A percentile compares a stretch with the other conserved stretches of the same genome.
These are phyloP conservation scores for Mantis religiosa DNA, from an alignment of 2,888 invertebrate species.

Conservation along the genomic window DNA sequence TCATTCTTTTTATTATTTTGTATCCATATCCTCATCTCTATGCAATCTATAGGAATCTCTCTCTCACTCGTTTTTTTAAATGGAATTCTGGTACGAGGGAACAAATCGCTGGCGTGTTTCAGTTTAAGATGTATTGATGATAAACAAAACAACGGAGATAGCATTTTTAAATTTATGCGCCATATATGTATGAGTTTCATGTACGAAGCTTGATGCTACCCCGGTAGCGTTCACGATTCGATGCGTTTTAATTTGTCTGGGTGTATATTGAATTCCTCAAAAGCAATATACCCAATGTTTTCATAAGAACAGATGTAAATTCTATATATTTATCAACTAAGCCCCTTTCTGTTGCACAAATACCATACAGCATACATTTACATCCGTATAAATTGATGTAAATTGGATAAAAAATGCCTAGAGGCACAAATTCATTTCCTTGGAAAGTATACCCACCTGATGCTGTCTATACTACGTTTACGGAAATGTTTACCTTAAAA, in stretches of 20 bases:
- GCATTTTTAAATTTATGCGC: neutral
- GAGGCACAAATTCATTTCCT: neutral
- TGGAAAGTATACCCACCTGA: neutral
- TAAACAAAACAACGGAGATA: constrained; percentile 13
- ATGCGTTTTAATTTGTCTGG: constrained; percentile 14
- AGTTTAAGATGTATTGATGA: neutral
- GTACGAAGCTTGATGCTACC: neutral
- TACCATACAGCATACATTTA: neutral
- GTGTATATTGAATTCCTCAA: neutral
- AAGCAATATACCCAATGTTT: neutral
- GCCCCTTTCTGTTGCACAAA: neutral
- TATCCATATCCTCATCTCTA: constrained; percentile 8
- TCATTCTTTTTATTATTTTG: constrained; percentile 13
- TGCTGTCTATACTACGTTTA: no score
- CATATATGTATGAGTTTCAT: neutral
- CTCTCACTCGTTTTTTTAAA: neutral
- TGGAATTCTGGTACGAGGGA: neutral
- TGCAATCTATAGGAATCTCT: constrained; percentile 6
- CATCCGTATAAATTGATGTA: neutral
- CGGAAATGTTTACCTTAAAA: no score
- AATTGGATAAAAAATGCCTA: neutral
- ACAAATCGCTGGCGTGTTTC: neutral
- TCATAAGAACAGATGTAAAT: neutral
- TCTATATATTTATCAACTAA: neutral
- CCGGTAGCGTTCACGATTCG: neutral